phyloP scores from a whole-genome alignment of 2,797 vertebrate species.

The Chelon auratus region DNA sequence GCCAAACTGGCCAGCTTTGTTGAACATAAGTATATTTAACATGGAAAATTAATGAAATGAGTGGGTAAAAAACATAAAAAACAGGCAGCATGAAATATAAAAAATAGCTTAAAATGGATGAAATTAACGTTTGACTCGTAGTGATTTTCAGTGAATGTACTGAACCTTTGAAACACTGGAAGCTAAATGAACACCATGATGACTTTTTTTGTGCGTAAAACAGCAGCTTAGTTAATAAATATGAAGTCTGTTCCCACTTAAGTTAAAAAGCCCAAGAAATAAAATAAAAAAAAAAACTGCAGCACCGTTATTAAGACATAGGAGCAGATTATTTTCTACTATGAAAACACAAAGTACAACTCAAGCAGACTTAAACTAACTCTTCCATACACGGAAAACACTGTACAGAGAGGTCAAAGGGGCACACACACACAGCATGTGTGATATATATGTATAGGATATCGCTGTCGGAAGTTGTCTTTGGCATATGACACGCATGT shows the following conservation, averaged over 20 bases:
- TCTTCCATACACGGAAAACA: slow-evolving; percentile 8
- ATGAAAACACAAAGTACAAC: slow-evolving; percentile 11
- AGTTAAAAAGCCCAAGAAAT: slow-evolving; percentile 19
- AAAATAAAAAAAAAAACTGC: background rate
- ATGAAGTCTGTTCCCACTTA: slow-evolving; percentile 5
- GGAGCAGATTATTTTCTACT: background rate
- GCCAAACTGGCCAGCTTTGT: background rate
- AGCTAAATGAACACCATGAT: slow-evolving; percentile 4
- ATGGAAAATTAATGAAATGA: too few relatives aligned
- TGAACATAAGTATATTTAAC: background rate
- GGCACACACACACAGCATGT: slow-evolving; percentile 1
- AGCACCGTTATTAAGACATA: slow-evolving; percentile 22
- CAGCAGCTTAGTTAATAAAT: slow-evolving; percentile 42
- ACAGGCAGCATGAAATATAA: background rate
- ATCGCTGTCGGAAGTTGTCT: slow-evolving; percentile 11
- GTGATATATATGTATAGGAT: background rate
- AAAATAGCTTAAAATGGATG: background rate
- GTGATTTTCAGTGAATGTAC: background rate
- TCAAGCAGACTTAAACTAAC: background rate
- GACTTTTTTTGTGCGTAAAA: slow-evolving; percentile 47
- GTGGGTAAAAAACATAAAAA: background rate
- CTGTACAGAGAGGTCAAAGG: background rate
- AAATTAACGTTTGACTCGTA: background rate
- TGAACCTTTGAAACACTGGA: slow-evolving; percentile 8
- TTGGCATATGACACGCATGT: slow-evolving; percentile 47